Base-by-base conservation (phyloP, 2,888 invertebrate genomes). In the Argyresthia albistria region DNA sequence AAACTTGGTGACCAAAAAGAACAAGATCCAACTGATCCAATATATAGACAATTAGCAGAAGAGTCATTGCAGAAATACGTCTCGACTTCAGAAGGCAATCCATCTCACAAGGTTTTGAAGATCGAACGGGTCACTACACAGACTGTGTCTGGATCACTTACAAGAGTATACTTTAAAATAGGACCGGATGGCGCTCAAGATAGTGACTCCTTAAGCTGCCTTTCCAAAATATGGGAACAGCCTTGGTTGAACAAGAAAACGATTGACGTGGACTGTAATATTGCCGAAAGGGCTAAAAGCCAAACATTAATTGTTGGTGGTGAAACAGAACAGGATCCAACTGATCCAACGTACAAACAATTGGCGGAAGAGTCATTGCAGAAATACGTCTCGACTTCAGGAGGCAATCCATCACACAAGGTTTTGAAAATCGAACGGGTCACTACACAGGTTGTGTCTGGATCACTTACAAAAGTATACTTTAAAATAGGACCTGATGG, bases 391-490 rank as follows among this genome's bases (percentile, higher is more conserved):
- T 43, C 58, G 50, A 51, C 60, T 43, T 67, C 69, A n/a, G 59
- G 58, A 7, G 57, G 50, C 15, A 46, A 54, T 10, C 58, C 62
- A 50, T 56, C 59, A 51, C 62, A 64, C 51, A 55, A 56, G 50
- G 55, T 88, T 1, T 60, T 73, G 0, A 63, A 76, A 46, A 62
- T 90, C 15, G 59, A 72, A 12, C 65, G 70, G 3, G 83, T 79
- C 0, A 69, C 72, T 0, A 55, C 54, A 8, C 86, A 89, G 66
- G 67, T 87, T 4, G 88, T 89, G 1, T 71, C 90, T 14, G 76
- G 73, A 46, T 67, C 75, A 0, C 67, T 76, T 58, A 59, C 89
- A 1, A 54, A 55, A 12, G 66, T 71, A 43, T 54, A 73, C 51
- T 69, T 70, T 46, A 55, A 61, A n/a, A 60, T 51, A 12, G 14